These are phyloP conservation scores for Doryteuthis pealeii DNA, from an alignment of 1,140 invertebrate species.

Conservation along the genomic window DNA sequence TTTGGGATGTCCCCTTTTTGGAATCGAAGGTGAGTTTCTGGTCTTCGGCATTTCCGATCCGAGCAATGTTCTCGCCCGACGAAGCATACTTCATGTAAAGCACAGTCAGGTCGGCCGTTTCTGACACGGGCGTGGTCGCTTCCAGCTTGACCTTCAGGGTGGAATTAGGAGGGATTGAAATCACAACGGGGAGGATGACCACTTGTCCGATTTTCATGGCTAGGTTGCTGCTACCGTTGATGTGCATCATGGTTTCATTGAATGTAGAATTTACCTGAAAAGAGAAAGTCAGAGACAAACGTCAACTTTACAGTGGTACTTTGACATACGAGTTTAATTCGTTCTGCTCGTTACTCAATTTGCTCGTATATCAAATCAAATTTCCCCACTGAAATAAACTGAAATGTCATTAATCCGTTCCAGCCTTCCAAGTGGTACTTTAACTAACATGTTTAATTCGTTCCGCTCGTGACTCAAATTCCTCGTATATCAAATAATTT, in stretches of 20 bases:
- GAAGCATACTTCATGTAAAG: slow-evolving; percentile 29
- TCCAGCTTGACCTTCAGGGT: slow-evolving; percentile 30
- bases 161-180: slow-evolving; percentile 28
- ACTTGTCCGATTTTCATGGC: slow-evolving; percentile 25
- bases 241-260: slow-evolving; percentile 19
- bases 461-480: too few relatives aligned
- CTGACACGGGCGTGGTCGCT: slow-evolving; percentile 26
- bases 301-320: too few relatives aligned
- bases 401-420: too few relatives aligned
- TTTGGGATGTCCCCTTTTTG: slow-evolving; percentile 33
- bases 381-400: too few relatives aligned
- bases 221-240: slow-evolving; percentile 21
- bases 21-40: slow-evolving; percentile 31
- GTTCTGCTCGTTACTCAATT: too few relatives aligned
- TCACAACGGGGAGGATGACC: slow-evolving; percentile 23
- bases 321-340: too few relatives aligned
- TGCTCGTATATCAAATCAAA: too few relatives aligned
- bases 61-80: slow-evolving; percentile 38
- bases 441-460: too few relatives aligned
- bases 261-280: slow-evolving; percentile 17
- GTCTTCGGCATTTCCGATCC: slow-evolving; percentile 28
- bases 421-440: too few relatives aligned
- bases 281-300: too few relatives aligned
- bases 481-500: too few relatives aligned
- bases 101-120: slow-evolving; percentile 35